Conservation (phyloP, 2,888 invertebrate genomes). For the Candidula unifasciata region DNA sequence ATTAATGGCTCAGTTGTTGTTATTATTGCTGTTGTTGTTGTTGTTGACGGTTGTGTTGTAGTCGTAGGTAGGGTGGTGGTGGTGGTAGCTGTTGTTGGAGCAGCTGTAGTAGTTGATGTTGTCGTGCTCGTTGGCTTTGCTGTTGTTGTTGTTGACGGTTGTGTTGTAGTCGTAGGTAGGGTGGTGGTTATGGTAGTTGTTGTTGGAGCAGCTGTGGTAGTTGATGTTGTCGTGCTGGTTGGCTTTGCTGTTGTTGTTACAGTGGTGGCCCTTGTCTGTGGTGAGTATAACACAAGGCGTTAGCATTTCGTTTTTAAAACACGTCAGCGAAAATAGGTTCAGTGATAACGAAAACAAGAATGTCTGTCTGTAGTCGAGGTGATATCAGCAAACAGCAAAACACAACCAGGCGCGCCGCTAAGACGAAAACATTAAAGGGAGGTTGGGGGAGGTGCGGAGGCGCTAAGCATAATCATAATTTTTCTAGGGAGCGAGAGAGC, state of each 20-base stretch:
- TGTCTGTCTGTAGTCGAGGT: too few species aligned
- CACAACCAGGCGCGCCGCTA: too few species aligned
- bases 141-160: neutral
- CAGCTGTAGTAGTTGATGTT: neutral
- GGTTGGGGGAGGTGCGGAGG: too few species aligned
- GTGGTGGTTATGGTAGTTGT: constrained; percentile 3
- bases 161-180: neutral
- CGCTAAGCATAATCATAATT: too few species aligned
- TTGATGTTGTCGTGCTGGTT: neutral
- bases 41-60: neutral
- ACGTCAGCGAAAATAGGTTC: too few species aligned
- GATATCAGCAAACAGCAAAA: too few species aligned
- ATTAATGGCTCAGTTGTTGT: neutral
- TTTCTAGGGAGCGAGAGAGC: too few species aligned
- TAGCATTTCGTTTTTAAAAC: too few species aligned
- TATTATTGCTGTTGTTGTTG: neutral
- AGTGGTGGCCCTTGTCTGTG: neutral
- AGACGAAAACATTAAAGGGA: too few species aligned
- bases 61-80: neutral
- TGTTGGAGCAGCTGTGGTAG: neutral
- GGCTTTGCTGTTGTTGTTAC: neutral
- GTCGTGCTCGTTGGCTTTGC: neutral
- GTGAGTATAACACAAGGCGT: neutral
- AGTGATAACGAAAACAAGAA: too few species aligned
- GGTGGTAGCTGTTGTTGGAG: neutral